Evolutionary conservation across 1,140 invertebrate species (phyloP).

Genomic region (Drosophila seguyi): DNA sequence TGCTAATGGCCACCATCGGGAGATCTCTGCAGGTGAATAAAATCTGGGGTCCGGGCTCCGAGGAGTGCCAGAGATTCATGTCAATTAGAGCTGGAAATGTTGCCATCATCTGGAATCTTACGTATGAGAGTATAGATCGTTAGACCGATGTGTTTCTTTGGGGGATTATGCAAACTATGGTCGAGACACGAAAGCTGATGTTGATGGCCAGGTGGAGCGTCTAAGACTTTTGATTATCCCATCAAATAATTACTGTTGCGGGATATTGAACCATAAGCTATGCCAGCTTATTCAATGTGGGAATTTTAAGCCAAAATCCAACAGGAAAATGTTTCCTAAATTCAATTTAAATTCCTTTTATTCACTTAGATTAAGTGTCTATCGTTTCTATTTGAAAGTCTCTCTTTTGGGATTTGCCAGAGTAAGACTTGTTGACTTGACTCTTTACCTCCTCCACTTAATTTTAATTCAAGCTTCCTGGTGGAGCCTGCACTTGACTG

Average conservation of each 20-base stretch:
- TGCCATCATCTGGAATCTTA: conserved; percentile 43
- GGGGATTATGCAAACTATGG: conserved; percentile 44
- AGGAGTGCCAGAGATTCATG: conserved; percentile 33
- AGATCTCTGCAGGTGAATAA: conserved; percentile 16
- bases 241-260: conserved; percentile 36
- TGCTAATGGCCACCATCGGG: conserved; percentile 40
- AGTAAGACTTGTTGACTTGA: conserved; percentile 3
- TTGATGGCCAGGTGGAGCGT: conserved; percentile 8
- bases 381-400: not conserved
- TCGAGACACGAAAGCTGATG: conserved; percentile 24
- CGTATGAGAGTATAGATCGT: conserved; percentile 44
- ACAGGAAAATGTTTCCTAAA: not conserved
- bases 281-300: not conserved
- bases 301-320: not conserved
- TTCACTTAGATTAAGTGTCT: not conserved
- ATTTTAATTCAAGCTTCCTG: conserved; percentile 11
- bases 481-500: conserved; percentile 10
- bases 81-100: conserved; percentile 51
- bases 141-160: conserved; percentile 36
- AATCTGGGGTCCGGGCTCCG: conserved; percentile 16
- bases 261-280: conserved; percentile 15
- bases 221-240: conserved; percentile 28
- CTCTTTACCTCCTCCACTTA: conserved; percentile 8
- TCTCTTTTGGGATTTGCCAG: not conserved
- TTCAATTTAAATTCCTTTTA: not conserved